Conservation (phyloP, 2,113 vertebrate species). For the Hyperopisus bebe region DNA sequence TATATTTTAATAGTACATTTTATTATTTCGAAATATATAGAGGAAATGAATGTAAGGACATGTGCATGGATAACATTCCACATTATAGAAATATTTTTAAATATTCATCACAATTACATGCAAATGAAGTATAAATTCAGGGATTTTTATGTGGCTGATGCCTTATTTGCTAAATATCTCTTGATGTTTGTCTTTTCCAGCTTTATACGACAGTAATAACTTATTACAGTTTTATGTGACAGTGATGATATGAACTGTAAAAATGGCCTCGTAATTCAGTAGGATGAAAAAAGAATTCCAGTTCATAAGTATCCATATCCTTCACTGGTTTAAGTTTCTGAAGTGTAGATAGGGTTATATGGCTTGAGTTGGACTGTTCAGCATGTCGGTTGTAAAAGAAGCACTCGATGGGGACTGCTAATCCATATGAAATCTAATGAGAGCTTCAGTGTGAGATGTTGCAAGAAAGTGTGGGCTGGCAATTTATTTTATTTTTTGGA, state of each 20-base stretch:
- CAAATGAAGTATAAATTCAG: not conserved
- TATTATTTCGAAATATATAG: not conserved
- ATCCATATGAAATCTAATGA: not conserved
- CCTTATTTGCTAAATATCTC: constrained; percentile 42
- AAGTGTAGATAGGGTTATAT: not conserved
- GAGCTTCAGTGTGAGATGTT: not conserved
- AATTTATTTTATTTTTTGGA: not conserved
- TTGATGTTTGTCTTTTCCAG: constrained; percentile 38
- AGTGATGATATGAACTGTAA: not conserved
- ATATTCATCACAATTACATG: constrained; percentile 31
- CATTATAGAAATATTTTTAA: constrained; percentile 48
- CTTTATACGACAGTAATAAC: not conserved
- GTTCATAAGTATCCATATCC: not conserved
- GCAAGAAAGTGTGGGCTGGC: not conserved
- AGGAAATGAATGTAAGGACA: not conserved
- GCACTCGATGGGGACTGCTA: not conserved
- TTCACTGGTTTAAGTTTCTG: not conserved
- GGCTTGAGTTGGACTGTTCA: not conserved
- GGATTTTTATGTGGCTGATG: not conserved
- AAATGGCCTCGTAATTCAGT: not conserved
- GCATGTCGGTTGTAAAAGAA: not conserved
- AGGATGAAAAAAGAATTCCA: not conserved
- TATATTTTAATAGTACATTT: constrained; percentile 10
- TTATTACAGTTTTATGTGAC: not conserved
- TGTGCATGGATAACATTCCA: constrained; percentile 33